phyloP scores from a whole-genome alignment of 2,113 vertebrate genomes.

The Cathartes aura region DNA sequence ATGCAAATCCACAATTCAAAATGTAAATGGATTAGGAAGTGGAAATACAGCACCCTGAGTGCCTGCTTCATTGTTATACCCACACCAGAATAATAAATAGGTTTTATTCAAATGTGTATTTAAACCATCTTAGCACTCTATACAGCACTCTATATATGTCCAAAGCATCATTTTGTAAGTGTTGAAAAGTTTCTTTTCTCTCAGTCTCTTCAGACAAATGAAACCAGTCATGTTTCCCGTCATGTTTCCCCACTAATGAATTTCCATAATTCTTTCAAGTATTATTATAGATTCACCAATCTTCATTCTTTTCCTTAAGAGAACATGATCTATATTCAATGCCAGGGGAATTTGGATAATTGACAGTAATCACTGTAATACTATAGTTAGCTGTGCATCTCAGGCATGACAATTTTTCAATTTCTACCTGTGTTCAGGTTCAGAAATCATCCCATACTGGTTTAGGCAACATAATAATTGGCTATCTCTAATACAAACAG shows the following conservation, averaged over 20 bases:
- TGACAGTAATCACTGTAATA: background rate
- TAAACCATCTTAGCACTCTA: background rate
- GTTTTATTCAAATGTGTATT: background rate
- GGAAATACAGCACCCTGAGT: background rate
- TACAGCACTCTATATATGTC: background rate
- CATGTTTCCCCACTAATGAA: background rate
- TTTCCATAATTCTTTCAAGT: background rate
- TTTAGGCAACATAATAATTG: background rate
- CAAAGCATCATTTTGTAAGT: background rate
- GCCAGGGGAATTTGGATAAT: background rate
- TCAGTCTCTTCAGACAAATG: background rate
- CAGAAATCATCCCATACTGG: background rate
- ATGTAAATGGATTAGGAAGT: background rate
- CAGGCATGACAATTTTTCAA: background rate
- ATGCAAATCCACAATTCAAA: background rate
- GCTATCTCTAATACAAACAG: background rate
- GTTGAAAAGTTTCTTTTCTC: background rate
- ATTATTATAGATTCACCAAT: background rate
- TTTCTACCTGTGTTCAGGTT: background rate
- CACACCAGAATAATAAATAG: background rate
- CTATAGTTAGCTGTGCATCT: background rate
- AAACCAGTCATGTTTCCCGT: background rate
- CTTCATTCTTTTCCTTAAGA: background rate
- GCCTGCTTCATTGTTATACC: background rate
- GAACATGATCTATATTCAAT: background rate